phyloP scores from a whole-genome alignment of 1,140 invertebrate genomes.

The Aphelinus atriplicis region DNA sequence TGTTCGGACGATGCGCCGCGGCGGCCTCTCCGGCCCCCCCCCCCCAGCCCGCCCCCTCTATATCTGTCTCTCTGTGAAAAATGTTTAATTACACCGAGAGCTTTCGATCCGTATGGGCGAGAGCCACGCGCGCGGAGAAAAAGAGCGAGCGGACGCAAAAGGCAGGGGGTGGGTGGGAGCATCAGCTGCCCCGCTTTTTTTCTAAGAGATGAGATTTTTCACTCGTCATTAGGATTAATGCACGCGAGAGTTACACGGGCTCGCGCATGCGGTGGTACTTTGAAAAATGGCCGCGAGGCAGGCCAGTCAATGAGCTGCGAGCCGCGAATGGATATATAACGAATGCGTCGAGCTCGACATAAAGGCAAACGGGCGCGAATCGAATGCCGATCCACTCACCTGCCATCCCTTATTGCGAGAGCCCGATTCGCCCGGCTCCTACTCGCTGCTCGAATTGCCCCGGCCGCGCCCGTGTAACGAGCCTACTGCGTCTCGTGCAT shows the following conservation, averaged over 20 bases:
- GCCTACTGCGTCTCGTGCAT: too few species aligned
- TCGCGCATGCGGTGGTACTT: background rate
- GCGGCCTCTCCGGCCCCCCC: too few species aligned
- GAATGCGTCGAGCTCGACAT: slow-evolving; percentile 49
- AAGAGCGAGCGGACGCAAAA: too few species aligned
- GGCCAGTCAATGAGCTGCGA: background rate
- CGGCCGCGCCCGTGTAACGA: too few species aligned
- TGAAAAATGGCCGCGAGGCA: too few species aligned
- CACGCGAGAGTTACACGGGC: slow-evolving; percentile 7
- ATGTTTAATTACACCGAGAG: slow-evolving; percentile 29
- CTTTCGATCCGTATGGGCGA: background rate
- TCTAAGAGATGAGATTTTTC: slow-evolving; percentile 27
- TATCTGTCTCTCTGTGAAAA: background rate
- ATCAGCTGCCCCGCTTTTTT: background rate
- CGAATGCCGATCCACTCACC: too few species aligned
- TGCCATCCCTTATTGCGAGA: too few species aligned
- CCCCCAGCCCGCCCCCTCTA: too few species aligned
- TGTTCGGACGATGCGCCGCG: background rate
- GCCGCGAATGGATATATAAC: slow-evolving; percentile 42
- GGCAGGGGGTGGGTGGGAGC: too few species aligned
- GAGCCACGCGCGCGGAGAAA: background rate
- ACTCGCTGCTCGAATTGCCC: too few species aligned
- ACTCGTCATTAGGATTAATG: slow-evolving; percentile 34
- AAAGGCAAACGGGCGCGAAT: slow-evolving; percentile 44
- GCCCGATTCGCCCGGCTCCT: too few species aligned